Conservation (phyloP, 2,888 invertebrate species). For the Coenonympha arcania region DNA sequence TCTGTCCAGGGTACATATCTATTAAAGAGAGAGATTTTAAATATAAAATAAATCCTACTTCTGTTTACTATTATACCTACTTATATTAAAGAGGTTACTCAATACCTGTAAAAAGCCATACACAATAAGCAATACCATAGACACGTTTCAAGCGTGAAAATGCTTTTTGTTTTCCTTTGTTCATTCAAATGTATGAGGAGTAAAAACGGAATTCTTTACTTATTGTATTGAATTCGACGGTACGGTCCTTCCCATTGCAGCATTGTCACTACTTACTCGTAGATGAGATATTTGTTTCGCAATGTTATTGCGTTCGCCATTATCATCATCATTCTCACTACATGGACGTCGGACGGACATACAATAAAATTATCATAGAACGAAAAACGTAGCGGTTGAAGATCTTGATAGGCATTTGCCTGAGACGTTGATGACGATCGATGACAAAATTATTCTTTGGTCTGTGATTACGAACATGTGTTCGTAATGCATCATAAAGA, state of each 20-base stretch:
- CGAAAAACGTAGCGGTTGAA: too few relatives aligned
- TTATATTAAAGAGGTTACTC: neutral
- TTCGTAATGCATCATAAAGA: too few relatives aligned
- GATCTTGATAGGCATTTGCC: too few relatives aligned
- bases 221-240: neutral
- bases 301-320: neutral
- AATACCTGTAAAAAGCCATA: neutral
- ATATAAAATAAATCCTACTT: too few relatives aligned
- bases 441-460: too few relatives aligned
- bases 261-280: neutral
- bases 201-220: neutral
- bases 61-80: neutral
- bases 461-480: too few relatives aligned
- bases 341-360: too few relatives aligned
- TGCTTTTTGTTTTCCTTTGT: constrained; percentile 1
- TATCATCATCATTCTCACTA: too few relatives aligned
- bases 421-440: too few relatives aligned
- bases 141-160: neutral
- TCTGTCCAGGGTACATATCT: too few relatives aligned
- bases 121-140: neutral
- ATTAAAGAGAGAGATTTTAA: too few relatives aligned
- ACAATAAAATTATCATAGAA: too few relatives aligned
- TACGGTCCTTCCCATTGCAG: neutral
- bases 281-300: neutral
- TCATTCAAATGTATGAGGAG: neutral